Conservation (phyloP, 2,113 vertebrate species). For the Morone chrysops region DNA sequence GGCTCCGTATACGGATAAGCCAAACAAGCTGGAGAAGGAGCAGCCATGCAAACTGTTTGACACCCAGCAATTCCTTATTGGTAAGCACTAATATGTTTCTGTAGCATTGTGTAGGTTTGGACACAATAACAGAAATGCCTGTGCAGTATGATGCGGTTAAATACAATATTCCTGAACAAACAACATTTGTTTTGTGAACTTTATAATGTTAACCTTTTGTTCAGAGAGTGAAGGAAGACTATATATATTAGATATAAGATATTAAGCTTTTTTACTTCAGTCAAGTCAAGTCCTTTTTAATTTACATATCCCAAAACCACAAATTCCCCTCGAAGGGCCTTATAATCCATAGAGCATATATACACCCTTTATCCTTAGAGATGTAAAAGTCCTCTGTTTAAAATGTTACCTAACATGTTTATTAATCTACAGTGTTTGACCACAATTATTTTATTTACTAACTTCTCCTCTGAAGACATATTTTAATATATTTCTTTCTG, state of each 20-base stretch:
- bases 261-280: neutral
- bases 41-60: constrained; percentile 96
- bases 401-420: no score
- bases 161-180: neutral
- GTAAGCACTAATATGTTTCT: constrained; percentile 75
- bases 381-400: neutral
- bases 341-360: neutral
- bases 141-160: neutral
- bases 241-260: no score
- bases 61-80: constrained; percentile 94
- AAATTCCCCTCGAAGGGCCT: neutral
- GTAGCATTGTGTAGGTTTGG: neutral
- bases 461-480: neutral
- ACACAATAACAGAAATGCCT: neutral
- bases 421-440: neutral
- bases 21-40: constrained; percentile 97
- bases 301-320: neutral
- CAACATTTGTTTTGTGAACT: neutral
- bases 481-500: neutral
- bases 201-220: neutral
- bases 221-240: neutral
- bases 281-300: neutral
- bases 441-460: no score
- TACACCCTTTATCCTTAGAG: no score
- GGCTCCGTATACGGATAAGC: constrained; percentile 89